Evolutionary conservation across 2,113 vertebrate genomes (phyloP).

Genomic region (Actenoides hombroni): DNA sequence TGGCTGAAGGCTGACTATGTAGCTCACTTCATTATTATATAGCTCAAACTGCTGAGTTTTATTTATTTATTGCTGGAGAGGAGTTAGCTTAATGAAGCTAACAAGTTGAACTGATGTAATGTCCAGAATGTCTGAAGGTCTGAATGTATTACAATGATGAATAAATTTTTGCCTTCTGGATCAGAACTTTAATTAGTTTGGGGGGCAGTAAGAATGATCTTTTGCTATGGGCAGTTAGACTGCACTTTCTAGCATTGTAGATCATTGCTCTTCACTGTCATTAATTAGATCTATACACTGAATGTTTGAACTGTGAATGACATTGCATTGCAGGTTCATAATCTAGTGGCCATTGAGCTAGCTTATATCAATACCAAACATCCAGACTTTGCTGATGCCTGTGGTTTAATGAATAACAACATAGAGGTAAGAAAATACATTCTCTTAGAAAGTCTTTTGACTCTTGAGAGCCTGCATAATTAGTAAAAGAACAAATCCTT

Average conservation of each 20-base stretch:
- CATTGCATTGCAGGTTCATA: conserved; percentile 86
- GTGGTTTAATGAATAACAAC: conserved; percentile 96
- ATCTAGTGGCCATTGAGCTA: conserved; percentile 95
- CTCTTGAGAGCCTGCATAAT: background rate
- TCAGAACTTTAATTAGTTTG: background rate
- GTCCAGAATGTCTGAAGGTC: background rate
- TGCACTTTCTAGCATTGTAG: background rate
- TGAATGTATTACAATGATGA: background rate
- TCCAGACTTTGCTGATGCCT: conserved; percentile 98
- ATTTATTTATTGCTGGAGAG: background rate
- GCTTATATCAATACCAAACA: conserved; percentile 99
- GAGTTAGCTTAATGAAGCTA: background rate
- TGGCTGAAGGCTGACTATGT: background rate
- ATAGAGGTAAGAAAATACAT: conserved; percentile 84
- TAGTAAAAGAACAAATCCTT: background rate
- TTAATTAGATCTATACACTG: background rate
- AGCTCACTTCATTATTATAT: background rate
- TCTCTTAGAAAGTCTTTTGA: background rate
- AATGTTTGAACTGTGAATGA: background rate
- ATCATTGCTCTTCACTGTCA: background rate
- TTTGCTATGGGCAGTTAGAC: background rate
- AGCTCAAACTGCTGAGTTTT: background rate
- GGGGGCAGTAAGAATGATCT: background rate
- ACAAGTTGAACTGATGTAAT: background rate
- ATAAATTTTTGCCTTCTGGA: background rate